These are phyloP conservation scores for Vimba vimba DNA, from an alignment of 2,113 vertebrate species.

Conservation along the genomic window DNA sequence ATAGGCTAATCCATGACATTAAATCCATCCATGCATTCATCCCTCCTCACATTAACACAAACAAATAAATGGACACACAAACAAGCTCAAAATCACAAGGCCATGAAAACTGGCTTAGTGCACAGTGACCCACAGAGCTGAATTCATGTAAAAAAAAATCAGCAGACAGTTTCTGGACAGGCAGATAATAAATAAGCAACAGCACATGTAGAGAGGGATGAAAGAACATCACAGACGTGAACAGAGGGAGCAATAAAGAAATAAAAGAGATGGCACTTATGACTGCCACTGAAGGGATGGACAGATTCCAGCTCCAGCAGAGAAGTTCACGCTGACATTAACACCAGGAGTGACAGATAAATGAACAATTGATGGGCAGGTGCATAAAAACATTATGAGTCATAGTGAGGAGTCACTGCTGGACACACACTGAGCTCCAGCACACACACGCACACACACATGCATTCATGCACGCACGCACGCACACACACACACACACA, in stretches of 20 bases:
- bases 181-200: neutral
- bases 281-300: neutral
- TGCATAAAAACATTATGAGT: neutral
- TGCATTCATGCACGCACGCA: no score
- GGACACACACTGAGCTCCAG: neutral
- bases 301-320: neutral
- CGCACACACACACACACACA: neutral
- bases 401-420: neutral
- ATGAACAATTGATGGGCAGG: constrained; percentile 14
- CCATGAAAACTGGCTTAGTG: neutral
- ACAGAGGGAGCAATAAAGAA: constrained; percentile 6
- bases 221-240: neutral
- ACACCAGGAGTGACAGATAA: constrained; percentile 4
- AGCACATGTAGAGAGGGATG: neutral
- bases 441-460: no score
- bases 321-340: neutral
- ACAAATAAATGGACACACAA: neutral
- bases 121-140: neutral
- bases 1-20: constrained; percentile 25
- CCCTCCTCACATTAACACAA: neutral
- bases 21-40: constrained; percentile 8
- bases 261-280: neutral
- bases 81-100: neutral
- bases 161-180: neutral
- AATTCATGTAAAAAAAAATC: neutral